These are phyloP conservation scores for Pectinophora gossypiella DNA, from an alignment of 1,140 invertebrate species.

Conservation along the genomic window DNA sequence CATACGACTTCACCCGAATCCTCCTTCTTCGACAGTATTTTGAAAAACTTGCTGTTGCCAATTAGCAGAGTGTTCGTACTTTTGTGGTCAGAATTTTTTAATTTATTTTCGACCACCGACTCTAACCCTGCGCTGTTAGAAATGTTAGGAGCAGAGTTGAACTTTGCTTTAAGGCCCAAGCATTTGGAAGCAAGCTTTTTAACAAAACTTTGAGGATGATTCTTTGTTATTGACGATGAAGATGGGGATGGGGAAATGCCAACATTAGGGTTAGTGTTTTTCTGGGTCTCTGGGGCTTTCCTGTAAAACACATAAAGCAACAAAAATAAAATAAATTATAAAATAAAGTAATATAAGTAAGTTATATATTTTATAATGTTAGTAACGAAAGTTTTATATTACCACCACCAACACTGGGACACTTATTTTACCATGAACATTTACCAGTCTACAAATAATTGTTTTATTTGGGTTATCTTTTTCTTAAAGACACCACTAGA, in stretches of 20 bases:
- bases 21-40: conserved; percentile 63
- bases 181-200: conserved; percentile 75
- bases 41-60: conserved; percentile 71
- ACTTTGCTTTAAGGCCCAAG: conserved; percentile 69
- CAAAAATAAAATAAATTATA: conserved; percentile 45
- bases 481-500: conserved; percentile 22
- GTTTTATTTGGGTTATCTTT: conserved; percentile 30
- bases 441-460: conserved; percentile 31
- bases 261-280: conserved; percentile 58
- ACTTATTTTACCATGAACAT: conserved; percentile 13
- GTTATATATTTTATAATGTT: conserved; percentile 12
- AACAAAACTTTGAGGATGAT: conserved; percentile 64
- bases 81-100: conserved; percentile 44
- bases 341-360: conserved; percentile 22
- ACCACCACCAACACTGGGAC: conserved; percentile 36
- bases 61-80: conserved; percentile 51
- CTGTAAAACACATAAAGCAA: conserved; percentile 72
- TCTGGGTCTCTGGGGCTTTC: conserved; percentile 65
- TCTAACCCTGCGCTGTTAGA: conserved; percentile 52
- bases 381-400: conserved; percentile 20
- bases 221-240: conserved; percentile 63
- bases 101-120: conserved; percentile 50
- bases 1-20: conserved; percentile 62
- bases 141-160: conserved; percentile 69
- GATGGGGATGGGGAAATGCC: conserved; percentile 64